Evolutionary conservation across 2,888 invertebrate genomes (phyloP), one percentile per base, ranked within the genome.

Genomic region (Timandra comae): DNA sequence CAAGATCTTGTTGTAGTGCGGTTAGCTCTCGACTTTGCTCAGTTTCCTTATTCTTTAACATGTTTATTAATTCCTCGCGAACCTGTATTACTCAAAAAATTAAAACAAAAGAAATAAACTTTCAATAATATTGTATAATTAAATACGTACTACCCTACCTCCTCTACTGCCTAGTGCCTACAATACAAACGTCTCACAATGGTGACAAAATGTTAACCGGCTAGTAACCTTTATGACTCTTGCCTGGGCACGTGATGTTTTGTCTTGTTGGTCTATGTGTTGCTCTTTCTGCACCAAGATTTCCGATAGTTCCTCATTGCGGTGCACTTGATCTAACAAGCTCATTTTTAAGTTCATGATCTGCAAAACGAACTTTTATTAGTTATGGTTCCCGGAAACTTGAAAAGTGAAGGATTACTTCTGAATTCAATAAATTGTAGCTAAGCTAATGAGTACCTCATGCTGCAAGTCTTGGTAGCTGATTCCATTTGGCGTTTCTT

Each of bases 231-330:
- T 88, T 46, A 90, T 76, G 49, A 89, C 78, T 61, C 88, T 88
- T 67, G 88, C 88, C 81, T 89, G 88, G 52, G 89, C 88, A 49
- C 84, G 86, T 62, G 90, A 84, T 37, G 88, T 85, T 34, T 87
- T 87, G 38, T 87, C 87, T 50, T 89, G 88, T 31, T 88, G 87
- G 30, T 89, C 88, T 6, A 90, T 61, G 38, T 88, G 87, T 33
- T 87, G 82, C 20, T 89, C 88, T 45, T 87, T 89, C 44, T 88
- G 85, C 4, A 78, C 62, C 33, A 90, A 56, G 22, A 64, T 46
- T 29, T 79, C 80, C n/a, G 84, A 68, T 24, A 88, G 52, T 29
- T 87, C 81, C 32, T 85, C 84, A 31, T 87, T 88, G 13, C 69
- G 80, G 29, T 74, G 76, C 2, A 65, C 73, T 1, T 76, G 52